Base-by-base conservation (phyloP, 2,888 invertebrate genomes). In the Drosophila mettleri region DNA sequence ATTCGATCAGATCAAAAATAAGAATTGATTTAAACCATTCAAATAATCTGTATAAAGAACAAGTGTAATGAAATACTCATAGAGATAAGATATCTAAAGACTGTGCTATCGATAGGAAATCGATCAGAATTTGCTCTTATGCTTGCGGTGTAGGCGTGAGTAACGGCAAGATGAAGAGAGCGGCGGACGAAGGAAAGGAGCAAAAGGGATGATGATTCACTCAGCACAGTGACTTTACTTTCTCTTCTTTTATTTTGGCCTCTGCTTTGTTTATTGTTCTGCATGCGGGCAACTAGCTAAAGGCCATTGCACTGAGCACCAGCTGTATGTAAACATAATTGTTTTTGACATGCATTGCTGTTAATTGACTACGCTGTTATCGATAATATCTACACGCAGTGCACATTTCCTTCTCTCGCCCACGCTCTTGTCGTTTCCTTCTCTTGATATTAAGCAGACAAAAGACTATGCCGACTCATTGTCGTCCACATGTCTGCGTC, bases 221-320 rank as follows among this genome's bases (percentile, higher is more conserved):
- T 43, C 43, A 39, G 43, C 24, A 9, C 64, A 54, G 39, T 39
- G 54, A 64, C 64, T 67, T 41, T 39, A 29, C 39, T 52, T 62
- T 62, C 41, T 66, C 8, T 18, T 18, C 33, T 70, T 71, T 41
- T 39, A 39, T 36, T 57, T 45, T 46, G 31, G 61, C 45, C 31
- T 54, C 24, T 45, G 78, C 74, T 77, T 74, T 80, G 80, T 77
- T 77, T 71, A 59, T 66, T 74, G 65, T 79, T 80, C 49, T 57
- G 41, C 46, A 52, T 59, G 39, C 27, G 36, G 34, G 46, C 57
- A 49, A 65, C 57, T 77, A 66, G 51, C 58, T 27, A 51, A 68
- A 53, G 73, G 78, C 73, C 77, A 78, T 70, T 63, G 78, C 62
- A 70, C 80, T 67, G 49, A 16, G 20, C 57, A 59, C 59, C 65